Evolutionary conservation across 1,140 invertebrate genomes (phyloP), one percentile per base, ranked within the genome.

Genomic region (Araneus ventricosus): DNA sequence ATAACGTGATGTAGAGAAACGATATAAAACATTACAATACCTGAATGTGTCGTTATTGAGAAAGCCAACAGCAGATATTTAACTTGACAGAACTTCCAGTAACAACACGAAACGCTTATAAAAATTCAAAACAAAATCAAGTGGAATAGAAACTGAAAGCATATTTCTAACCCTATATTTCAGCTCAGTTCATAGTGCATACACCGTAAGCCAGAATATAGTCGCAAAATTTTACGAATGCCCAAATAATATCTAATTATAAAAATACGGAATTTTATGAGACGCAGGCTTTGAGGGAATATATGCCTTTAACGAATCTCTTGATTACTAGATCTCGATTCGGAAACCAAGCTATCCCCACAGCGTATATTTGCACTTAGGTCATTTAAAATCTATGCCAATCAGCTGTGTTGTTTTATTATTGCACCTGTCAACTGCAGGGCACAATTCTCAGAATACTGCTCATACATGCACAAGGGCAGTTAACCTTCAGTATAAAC

Each of bases 391-490:
- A 88, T 59, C 82, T 61, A 86, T 92, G 63, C 63, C 84, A 88
- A 93, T 93, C 91, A 93, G 91, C 91, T 93, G 91, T 30, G 84
- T 80, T 87, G 75, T 52, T 52, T 59, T 41, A 63, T 59, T 70
- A 93, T 79, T 79, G 91, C 91, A 93, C 84, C 91, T 93, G 91
- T 93, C 91, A 93, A 87, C 14, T 39, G 34, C 67, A 93, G 88
- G 34, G 34, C 27, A 41, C 27, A 39, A 41, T 84, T 84, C 59
- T 63, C 8, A 88, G 75, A 88, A 88, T 70, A 37, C 61, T 27
- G n/a, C 37, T 7, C 27, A 61, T 59, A 61, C 7, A 59, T 61
- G 17, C 63, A 41, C 24, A 52, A 17, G 24, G 14, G 1, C 67
- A 2, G 3, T 52, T 10, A 6, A 14, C 24, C 80, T 30, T 22